These are phyloP conservation scores for Seira ritae DNA, from an alignment of 2,888 invertebrate species.

Conservation along the genomic window DNA sequence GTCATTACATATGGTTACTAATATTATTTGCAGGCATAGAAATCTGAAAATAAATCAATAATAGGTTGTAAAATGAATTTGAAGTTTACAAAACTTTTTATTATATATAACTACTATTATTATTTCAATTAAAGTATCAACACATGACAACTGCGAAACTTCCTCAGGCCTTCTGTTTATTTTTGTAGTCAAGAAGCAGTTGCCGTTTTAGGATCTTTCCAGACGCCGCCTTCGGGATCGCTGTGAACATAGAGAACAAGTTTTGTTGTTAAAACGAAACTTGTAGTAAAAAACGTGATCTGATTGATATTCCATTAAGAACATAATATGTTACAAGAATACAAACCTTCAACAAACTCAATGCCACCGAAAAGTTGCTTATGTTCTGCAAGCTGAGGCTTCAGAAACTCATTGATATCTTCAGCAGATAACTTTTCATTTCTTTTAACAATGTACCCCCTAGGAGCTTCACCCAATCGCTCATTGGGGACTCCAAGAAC, in stretches of 20 bases:
- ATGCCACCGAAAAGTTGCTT: conserved; percentile 85
- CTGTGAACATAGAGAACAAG: background rate
- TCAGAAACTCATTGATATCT: conserved; percentile 81
- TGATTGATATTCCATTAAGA: too few relatives aligned
- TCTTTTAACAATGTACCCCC: conserved; percentile 83
- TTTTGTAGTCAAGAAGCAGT: conserved; percentile 59
- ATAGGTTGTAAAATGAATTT: too few relatives aligned
- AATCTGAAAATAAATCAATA: too few relatives aligned
- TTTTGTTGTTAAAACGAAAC: too few relatives aligned
- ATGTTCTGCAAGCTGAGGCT: conserved; percentile 83
- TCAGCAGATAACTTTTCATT: conserved; percentile 77
- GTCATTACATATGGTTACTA: too few relatives aligned
- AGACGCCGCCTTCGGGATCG: conserved; percentile 74
- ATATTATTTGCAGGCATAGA: too few relatives aligned
- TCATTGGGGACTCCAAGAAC: conserved; percentile 86
- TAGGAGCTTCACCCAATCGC: conserved; percentile 84
- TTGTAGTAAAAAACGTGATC: too few relatives aligned
- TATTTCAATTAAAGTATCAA: too few relatives aligned
- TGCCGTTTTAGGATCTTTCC: conserved; percentile 74
- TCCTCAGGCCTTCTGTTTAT: conserved; percentile 3
- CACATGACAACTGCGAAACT: too few relatives aligned
- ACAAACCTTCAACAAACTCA: conserved; percentile 79
- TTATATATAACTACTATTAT: too few relatives aligned
- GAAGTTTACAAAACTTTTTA: too few relatives aligned
- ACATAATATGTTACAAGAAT: too few relatives aligned